Evolutionary conservation across 2,113 vertebrate species (phyloP).

Genomic region (Syngnathus scovelli): DNA sequence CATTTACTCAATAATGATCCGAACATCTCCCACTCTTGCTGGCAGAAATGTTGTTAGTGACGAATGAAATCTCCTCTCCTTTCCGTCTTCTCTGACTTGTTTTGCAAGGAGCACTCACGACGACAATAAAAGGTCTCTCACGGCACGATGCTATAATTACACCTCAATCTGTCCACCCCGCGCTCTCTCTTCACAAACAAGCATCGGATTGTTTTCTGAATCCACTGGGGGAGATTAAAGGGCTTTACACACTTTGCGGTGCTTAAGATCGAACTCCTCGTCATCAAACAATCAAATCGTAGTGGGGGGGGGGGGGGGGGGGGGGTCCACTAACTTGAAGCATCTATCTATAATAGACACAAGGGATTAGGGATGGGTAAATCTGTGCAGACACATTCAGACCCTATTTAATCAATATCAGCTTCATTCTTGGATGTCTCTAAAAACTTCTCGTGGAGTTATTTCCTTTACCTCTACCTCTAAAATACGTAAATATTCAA

Average conservation of each 20-base stretch:
- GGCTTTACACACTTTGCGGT: conserved; percentile 34
- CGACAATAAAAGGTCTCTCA: conserved; percentile 36
- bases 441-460: neutral
- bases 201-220: conserved; percentile 43
- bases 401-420: neutral
- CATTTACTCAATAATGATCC: conserved; percentile 27
- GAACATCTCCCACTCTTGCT: neutral
- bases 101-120: conserved; percentile 30
- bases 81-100: conserved; percentile 31
- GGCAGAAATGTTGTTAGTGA: conserved; percentile 26
- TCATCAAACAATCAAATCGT: conserved; percentile 1
- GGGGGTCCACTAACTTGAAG: neutral
- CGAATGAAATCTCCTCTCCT: conserved; percentile 20
- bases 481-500: no score
- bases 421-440: neutral
- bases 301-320: neutral
- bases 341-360: neutral
- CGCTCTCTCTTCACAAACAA: conserved; percentile 33
- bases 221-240: conserved; percentile 41
- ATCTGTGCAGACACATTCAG: neutral
- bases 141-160: conserved; percentile 50
- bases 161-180: conserved; percentile 39
- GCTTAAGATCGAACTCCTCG: neutral
- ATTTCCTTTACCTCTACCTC: no score
- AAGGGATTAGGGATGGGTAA: neutral